Evolutionary conservation across 2,797 vertebrate species (phyloP), one percentile per base, ranked within the genome.

Genomic region (Geotrypetes seraphini): DNA sequence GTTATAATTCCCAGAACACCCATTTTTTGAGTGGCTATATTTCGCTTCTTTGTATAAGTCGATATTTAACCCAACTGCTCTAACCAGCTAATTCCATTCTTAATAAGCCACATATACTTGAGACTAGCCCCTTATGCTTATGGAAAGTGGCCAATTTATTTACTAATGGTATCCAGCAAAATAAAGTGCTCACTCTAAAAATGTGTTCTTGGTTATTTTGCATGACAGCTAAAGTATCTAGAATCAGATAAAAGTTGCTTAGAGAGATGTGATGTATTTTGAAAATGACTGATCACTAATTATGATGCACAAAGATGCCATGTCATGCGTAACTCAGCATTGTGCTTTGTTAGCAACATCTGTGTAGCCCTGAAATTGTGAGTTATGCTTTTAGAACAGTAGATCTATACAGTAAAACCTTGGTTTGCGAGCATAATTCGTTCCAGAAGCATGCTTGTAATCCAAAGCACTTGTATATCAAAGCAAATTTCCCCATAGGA

Each of bases 121-220:
- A 39, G 52, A 53, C 47, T 14, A 34, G 29, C 35, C 54, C 62
- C 67, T 52, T 50, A 26, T 31, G 35, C 10, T 38, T 52, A 28
- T 24, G 8, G 23, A 31, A 23, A 40, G 41, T 12, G 29, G 43
- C 15, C 22, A 51, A 41, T 39, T 61, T 54, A 69, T 41, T 63
- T 57, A 70, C 66, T 60, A 53, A 42, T 30, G 35, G 33, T 36
- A 28, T 69, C 47, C 47, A 30, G n/a, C 46, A 50, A 33, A 67
- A 50, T 60, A 63, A 63, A 62, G n/a, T 55, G 53, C 59, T 69
- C 71, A 43, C 32, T 50, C 49, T 36, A 33, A 28, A 29, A 60
- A 53, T 37, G 31, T 63, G 53, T 57, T n/a, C 46, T 39, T 25
- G 1, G 49, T 47, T 56, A 57, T 10, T 32, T 33, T 40, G 53